Base-by-base conservation (phyloP, 2,888 invertebrate genomes). In the Pandemis corylana region DNA sequence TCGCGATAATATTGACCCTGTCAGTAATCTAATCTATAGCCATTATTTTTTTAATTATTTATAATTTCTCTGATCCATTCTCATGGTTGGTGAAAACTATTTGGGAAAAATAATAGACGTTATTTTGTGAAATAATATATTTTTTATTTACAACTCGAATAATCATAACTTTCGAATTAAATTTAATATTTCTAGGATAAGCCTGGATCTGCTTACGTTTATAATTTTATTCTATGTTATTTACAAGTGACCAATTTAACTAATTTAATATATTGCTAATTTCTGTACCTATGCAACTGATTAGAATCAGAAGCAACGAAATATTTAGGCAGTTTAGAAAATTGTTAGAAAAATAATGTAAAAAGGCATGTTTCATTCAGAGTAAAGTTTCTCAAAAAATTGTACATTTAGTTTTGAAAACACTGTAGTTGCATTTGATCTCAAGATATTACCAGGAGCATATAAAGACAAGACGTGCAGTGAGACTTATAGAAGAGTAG, bases 131-230 rank as follows among this genome's bases (percentile, higher is more conserved):
- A 92, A 93, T 93, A 91, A 91, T 93, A 93, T 93, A 92, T 87
- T 91, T 92, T 83, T 92, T 93, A 94, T 93, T 91, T 94, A 93
- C 93, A 93, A 83, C 86, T 91, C 89, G 88, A 90, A 90, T 91
- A 90, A 81, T 84, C 80, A 87, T 89, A 86, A 87, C 85, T 89
- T 89, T 89, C 87, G 86, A 87, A 87, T 88, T 87, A 80, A 80
- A 78, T 82, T 81, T 82, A 75, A 80, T 83, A 83, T 79, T 79
- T 80, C 82, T 83, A 83, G 80, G 81, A 78, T 81, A 82, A 66
- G 73, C 71, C 74, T 67, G 74, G 67, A 70, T 74, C 56, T 71
- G 63, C 64, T 70, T 68, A 71, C 10, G 20, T 51, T 68, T 71
- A 73, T 61, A 69, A 51, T 67, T 79, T 51, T 59, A 59, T 12